Conservation (phyloP, 2,113 vertebrate species). For the Willisornis vidua region DNA sequence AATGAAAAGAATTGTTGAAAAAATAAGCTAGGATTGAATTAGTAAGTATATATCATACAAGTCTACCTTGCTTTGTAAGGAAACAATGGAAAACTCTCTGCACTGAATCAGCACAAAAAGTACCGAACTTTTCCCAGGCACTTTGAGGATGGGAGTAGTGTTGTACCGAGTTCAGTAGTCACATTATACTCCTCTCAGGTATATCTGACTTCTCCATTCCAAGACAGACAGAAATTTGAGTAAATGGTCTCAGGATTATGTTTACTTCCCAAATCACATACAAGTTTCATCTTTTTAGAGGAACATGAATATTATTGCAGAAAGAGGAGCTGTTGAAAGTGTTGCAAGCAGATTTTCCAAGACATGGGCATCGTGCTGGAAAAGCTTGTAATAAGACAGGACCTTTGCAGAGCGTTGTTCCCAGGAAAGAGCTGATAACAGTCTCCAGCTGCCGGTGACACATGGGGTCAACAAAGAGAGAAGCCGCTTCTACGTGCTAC, state of each 20-base stretch:
- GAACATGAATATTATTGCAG: not conserved
- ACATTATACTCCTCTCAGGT: not conserved
- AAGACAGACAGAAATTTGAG: not conserved
- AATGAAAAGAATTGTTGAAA: conserved; percentile 38
- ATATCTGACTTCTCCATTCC: not conserved
- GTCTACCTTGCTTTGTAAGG: not conserved
- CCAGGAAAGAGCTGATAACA: not conserved
- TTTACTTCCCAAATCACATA: not conserved
- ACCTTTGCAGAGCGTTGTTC: not conserved
- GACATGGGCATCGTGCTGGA: not conserved
- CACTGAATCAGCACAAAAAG: not conserved
- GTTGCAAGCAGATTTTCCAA: conserved; percentile 43
- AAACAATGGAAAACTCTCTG: not conserved
- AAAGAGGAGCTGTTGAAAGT: not conserved
- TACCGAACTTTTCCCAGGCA: not conserved
- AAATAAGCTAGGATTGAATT: not conserved
- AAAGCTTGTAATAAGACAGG: not conserved
- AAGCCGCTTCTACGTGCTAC: not conserved
- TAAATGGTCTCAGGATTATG: not conserved
- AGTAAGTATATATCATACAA: not conserved
- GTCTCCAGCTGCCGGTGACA: not conserved
- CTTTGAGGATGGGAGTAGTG: not conserved
- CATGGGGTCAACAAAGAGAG: not conserved
- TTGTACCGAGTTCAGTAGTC: not conserved
- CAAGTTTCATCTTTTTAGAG: not conserved